These are phyloP conservation scores for Eudorcas thomsonii DNA, from an alignment of 2,113 vertebrate species.

Conservation along the genomic window DNA sequence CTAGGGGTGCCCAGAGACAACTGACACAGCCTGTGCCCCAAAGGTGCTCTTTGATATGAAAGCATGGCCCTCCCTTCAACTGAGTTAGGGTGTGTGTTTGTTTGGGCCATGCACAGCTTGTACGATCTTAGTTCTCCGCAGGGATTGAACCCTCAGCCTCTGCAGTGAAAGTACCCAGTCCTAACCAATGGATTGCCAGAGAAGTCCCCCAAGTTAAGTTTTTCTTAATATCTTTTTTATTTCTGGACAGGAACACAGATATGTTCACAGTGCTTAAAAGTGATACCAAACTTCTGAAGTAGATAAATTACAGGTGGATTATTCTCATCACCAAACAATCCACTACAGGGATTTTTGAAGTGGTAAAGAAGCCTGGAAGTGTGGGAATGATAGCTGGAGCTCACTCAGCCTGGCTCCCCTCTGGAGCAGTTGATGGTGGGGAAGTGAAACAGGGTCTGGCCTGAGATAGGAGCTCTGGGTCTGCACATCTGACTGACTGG, in stretches of 20 bases:
- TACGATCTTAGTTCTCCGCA: not conserved
- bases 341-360: not conserved
- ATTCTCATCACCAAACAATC: not conserved
- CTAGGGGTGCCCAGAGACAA: accelerated
- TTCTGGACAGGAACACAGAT: not conserved
- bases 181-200: not conserved
- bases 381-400: not conserved
- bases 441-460: not conserved
- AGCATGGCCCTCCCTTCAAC: not conserved
- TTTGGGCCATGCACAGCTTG: not conserved
- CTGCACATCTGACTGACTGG: accelerated
- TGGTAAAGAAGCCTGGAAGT: not conserved
- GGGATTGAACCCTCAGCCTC: not conserved
- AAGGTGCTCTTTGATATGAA: not conserved
- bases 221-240: not conserved
- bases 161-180: not conserved
- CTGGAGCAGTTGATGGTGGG: not conserved
- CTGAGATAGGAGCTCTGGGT: not conserved
- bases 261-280: not conserved
- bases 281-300: not conserved
- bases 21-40: not conserved
- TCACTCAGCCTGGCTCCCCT: not conserved
- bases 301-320: not conserved
- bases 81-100: not conserved
- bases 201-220: not conserved